Evolutionary conservation across 2,888 invertebrate genomes (phyloP).

Genomic region (Hermodice carunculata): DNA sequence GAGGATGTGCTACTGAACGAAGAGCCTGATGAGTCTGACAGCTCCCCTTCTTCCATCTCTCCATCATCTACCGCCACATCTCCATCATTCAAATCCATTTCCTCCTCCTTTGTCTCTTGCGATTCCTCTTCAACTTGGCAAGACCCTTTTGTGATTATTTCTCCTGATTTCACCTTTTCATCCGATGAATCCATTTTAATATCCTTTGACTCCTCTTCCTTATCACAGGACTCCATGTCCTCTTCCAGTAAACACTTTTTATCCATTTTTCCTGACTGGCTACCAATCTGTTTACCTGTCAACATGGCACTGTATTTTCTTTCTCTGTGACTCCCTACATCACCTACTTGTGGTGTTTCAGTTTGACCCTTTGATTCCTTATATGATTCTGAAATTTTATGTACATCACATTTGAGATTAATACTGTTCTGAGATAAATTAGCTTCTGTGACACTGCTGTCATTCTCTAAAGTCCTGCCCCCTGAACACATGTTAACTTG

Average conservation of each 20-base stretch:
- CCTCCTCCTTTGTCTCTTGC: neutral
- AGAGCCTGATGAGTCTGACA: neutral
- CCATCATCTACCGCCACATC: neutral
- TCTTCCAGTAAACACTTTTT: neutral
- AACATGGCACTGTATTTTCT: neutral
- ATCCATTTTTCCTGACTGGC: neutral
- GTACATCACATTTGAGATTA: too few relatives aligned
- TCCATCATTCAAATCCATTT: neutral
- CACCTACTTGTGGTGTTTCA: neutral
- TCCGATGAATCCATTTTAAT: neutral
- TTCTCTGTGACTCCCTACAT: neutral
- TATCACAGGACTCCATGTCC: neutral
- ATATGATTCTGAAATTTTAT: too few relatives aligned
- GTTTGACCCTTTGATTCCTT: neutral
- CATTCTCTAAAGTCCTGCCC: too few relatives aligned
- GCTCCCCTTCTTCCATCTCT: slow-evolving; percentile 20
- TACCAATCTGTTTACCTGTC: neutral
- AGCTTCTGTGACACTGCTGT: too few relatives aligned
- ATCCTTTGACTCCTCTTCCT: neutral
- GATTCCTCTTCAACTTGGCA: neutral
- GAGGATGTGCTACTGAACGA: neutral
- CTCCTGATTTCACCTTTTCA: slow-evolving; percentile 1
- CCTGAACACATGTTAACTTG: too few relatives aligned
- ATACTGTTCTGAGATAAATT: too few relatives aligned
- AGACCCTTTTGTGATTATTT: neutral